Evolutionary conservation across 2,113 vertebrate species (phyloP).

Genomic region (Malurus alboscapulatus): DNA sequence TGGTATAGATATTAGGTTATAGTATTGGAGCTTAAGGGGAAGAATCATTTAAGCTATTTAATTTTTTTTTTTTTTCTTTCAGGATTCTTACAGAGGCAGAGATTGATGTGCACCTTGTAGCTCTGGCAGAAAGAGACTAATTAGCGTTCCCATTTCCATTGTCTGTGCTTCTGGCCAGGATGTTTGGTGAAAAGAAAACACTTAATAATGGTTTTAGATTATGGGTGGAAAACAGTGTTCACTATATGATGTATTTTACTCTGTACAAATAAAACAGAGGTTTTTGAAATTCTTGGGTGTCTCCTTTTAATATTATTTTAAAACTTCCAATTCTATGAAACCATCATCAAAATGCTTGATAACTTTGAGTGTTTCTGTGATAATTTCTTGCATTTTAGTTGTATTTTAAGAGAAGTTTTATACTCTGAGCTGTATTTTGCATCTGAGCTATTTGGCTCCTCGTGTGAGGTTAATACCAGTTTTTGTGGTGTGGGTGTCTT

Average conservation of each 20-base stretch:
- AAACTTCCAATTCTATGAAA: not conserved
- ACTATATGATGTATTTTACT: conserved; percentile 71
- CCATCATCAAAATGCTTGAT: not conserved
- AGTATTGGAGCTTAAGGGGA: not conserved
- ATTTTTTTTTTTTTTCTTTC: conserved; percentile 51
- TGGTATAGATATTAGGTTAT: not conserved
- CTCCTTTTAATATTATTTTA: not conserved
- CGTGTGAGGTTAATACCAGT: not conserved
- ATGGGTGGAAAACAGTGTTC: conserved; percentile 55
- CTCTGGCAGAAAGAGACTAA: conserved; percentile 94
- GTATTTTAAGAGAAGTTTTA: not conserved
- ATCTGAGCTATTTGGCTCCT: not conserved
- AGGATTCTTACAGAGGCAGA: conserved; percentile 93
- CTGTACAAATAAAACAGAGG: conserved; percentile 79
- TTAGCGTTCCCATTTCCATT: conserved; percentile 44
- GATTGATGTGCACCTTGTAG: conserved; percentile 89
- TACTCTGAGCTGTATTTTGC: not conserved
- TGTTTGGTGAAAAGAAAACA: conserved; percentile 61
- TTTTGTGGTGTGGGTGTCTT: not conserved
- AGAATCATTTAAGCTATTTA: not conserved
- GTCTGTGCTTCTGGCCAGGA: conserved; percentile 44
- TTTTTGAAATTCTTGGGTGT: conserved; percentile 72
- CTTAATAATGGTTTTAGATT: conserved; percentile 60
- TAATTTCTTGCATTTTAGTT: not conserved
- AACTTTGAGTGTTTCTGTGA: not conserved